phyloP scores from a whole-genome alignment of 2,888 invertebrate genomes.

The Apeira syringaria region DNA sequence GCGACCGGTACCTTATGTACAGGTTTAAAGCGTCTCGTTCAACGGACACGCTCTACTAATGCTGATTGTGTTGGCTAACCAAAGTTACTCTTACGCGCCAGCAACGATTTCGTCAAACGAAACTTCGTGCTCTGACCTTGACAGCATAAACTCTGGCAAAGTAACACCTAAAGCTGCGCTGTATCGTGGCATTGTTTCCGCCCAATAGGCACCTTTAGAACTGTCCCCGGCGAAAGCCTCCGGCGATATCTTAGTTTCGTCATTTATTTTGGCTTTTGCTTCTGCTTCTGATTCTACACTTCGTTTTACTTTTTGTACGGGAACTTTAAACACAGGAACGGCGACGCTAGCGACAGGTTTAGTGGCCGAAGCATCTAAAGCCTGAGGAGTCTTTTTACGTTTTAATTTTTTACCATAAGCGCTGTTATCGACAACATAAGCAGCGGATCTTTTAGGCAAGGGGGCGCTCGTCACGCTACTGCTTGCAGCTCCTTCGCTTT shows the following conservation, averaged over 20 bases:
- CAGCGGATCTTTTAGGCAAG: constrained; percentile 58
- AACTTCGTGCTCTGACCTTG: constrained; percentile 86
- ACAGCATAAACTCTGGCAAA: constrained; percentile 87
- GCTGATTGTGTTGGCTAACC: constrained; percentile 62
- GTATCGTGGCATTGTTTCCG: constrained; percentile 86
- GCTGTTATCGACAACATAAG: constrained; percentile 62
- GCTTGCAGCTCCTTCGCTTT: constrained; percentile 67
- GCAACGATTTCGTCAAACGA: constrained; percentile 85
- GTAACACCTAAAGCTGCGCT: constrained; percentile 85
- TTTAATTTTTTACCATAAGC: constrained; percentile 69
- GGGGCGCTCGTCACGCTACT: constrained; percentile 64
- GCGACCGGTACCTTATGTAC: constrained; percentile 50
- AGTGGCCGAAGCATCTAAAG: constrained; percentile 47
- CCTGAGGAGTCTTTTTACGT: constrained; percentile 64
- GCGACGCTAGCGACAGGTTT: constrained; percentile 45
- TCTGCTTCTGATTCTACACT: constrained; percentile 62
- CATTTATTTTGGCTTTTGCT: constrained; percentile 54
- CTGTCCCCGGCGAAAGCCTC: constrained; percentile 80
- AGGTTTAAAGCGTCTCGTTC: constrained; percentile 62
- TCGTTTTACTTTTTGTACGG: constrained; percentile 56
- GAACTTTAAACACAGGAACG: constrained; percentile 33
- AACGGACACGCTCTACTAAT: constrained; percentile 77
- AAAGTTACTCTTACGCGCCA: constrained; percentile 62
- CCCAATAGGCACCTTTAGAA: constrained; percentile 85
- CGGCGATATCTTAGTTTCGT: constrained; percentile 67